A percentile compares a stretch with the other conserved stretches of the same genome.
phyloP scores from a whole-genome alignment of 2,113 vertebrate genomes.

The Glaucomys volans region DNA sequence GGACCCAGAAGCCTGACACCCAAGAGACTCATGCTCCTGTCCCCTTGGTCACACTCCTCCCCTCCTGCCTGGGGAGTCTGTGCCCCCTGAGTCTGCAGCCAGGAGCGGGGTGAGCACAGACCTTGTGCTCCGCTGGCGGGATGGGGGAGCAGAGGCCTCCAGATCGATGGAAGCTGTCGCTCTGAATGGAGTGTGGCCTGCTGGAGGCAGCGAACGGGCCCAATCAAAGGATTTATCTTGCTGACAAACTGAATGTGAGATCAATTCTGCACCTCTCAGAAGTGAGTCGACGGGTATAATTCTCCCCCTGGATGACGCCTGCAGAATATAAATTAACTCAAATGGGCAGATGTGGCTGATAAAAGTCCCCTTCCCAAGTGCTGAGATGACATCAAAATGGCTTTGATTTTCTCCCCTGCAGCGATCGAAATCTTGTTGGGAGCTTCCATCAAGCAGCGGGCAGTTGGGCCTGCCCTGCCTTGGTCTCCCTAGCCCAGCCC shows the following conservation, averaged over 20 bases:
- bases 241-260: slow-evolving; percentile 43
- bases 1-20: background rate
- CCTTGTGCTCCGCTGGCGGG: too few species aligned
- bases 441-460: fast-evolving
- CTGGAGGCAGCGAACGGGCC: background rate
- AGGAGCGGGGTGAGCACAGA: background rate
- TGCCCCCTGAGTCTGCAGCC: background rate
- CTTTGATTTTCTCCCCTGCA: background rate
- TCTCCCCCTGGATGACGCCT: background rate
- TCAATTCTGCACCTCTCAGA: slow-evolving; percentile 1
- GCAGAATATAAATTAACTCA: slow-evolving; percentile 37
- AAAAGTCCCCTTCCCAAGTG: background rate
- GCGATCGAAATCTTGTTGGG: fast-evolving
- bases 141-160: fast-evolving
- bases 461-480: fast-evolving
- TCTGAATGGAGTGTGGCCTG: background rate
- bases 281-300: background rate
- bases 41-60: fast-evolving
- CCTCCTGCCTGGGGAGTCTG: fast-evolving
- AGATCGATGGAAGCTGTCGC: background rate
- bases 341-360: background rate
- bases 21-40: background rate
- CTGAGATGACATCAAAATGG: background rate
- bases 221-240: slow-evolving; percentile 45
- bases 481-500: background rate